These are phyloP conservation scores for Pardalotus punctatus DNA, from an alignment of 2,113 vertebrate genomes.

Conservation along the genomic window DNA sequence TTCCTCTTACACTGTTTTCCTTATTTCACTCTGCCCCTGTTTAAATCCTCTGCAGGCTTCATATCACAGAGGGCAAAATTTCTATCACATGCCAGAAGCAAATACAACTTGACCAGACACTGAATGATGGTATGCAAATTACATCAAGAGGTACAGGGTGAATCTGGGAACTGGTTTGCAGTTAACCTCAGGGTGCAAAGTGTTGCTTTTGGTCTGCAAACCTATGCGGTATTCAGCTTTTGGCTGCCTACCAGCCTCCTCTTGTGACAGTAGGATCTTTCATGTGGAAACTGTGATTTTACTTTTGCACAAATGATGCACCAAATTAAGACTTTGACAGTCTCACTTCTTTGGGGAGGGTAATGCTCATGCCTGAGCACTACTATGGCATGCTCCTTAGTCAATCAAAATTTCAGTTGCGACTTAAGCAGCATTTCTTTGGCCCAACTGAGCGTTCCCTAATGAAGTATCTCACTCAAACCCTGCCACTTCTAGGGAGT, in stretches of 20 bases:
- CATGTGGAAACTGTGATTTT: neutral
- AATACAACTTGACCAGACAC: neutral
- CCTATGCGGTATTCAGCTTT: neutral
- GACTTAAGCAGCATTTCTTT: neutral
- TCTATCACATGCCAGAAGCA: neutral
- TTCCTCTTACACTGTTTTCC: neutral
- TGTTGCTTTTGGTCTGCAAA: neutral
- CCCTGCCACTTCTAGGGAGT: neutral
- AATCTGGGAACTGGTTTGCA: neutral
- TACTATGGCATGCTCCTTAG: rapidly evolving
- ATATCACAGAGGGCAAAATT: neutral
- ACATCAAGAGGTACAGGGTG: neutral
- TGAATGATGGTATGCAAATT: neutral
- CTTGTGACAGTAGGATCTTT: neutral
- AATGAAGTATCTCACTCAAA: neutral
- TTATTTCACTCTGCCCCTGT: neutral
- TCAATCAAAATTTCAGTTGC: neutral
- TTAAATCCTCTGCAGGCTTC: neutral
- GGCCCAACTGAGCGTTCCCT: neutral
- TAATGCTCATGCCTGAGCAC: neutral
- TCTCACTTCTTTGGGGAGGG: neutral
- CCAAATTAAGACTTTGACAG: neutral
- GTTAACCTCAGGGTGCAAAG: neutral
- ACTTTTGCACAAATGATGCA: neutral
- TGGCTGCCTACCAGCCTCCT: neutral